Conservation (phyloP, 2,888 invertebrate species). For the Scotopteryx bipunctaria region DNA sequence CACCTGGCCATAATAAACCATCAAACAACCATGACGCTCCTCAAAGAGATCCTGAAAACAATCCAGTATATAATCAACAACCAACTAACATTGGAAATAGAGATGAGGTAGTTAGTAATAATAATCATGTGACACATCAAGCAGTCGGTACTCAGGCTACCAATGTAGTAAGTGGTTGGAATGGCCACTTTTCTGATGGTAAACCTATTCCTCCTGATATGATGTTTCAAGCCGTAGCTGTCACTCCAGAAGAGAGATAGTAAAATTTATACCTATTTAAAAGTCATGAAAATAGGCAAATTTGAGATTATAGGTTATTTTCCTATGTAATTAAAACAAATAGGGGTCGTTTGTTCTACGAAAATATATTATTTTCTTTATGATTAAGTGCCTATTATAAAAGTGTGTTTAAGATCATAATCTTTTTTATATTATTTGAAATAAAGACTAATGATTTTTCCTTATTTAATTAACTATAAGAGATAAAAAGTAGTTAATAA, state of each 20-base stretch:
- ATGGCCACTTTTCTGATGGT: constrained; percentile 16
- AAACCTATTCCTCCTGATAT: constrained; percentile 32
- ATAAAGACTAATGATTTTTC: neutral
- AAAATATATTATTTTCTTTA: too few species aligned
- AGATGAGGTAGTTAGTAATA: constrained; percentile 6
- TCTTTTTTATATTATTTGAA: neutral
- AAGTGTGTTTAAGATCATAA: too few species aligned
- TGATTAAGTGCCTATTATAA: too few species aligned
- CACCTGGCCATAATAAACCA: constrained; percentile 22
- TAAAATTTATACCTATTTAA: too few species aligned
- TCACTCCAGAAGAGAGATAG: constrained; percentile 54
- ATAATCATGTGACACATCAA: constrained; percentile 3
- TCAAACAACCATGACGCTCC: constrained; percentile 12
- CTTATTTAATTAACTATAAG: too few species aligned
- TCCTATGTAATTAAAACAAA: neutral
- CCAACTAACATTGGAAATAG: neutral
- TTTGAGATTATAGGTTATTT: constrained; percentile 1
- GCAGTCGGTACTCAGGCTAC: neutral
- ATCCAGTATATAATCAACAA: constrained; percentile 3
- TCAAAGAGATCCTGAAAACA: constrained; percentile 17
- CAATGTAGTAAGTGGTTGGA: neutral
- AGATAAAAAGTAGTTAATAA: neutral
- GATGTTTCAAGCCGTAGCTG: constrained; percentile 50
- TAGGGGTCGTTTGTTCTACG: too few species aligned
- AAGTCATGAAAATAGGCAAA: too few species aligned